Conservation (phyloP, 1,140 invertebrate genomes). For the Pseudomyrmex pallidus region DNA sequence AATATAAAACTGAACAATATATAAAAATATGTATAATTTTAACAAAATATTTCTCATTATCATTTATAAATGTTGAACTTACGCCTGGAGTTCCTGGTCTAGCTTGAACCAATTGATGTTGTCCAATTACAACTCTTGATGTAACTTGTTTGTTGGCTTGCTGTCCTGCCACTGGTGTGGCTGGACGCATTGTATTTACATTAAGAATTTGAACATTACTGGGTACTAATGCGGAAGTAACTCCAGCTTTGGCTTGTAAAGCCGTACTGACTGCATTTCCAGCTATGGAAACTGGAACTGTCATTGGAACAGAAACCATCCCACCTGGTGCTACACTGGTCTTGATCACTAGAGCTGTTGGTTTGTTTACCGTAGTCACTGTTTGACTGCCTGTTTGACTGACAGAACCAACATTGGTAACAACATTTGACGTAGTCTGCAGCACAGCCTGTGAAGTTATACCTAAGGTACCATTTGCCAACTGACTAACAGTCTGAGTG, state of each 20-base stretch:
- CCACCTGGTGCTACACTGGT: conserved; percentile 87
- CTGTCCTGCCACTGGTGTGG: conserved; percentile 88
- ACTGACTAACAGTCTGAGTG: conserved; percentile 86
- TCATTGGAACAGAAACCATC: conserved; percentile 90
- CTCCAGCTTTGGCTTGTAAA: conserved; percentile 86
- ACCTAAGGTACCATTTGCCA: conserved; percentile 82
- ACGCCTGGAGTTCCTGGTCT: conserved; percentile 92
- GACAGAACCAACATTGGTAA: conserved; percentile 76
- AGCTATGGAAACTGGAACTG: conserved; percentile 86
- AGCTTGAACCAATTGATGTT: conserved; percentile 91
- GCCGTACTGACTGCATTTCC: conserved; percentile 82
- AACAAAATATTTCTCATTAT: too few species aligned
- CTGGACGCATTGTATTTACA: conserved; percentile 89
- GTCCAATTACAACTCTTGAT: conserved; percentile 91
- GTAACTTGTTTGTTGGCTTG: conserved; percentile 90
- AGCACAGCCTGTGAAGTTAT: conserved; percentile 78
- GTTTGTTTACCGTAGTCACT: conserved; percentile 85
- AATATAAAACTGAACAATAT: too few species aligned
- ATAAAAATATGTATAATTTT: too few species aligned
- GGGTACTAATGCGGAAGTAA: conserved; percentile 87
- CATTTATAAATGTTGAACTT: conserved; percentile 80
- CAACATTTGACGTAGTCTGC: conserved; percentile 78
- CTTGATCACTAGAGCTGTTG: conserved; percentile 89
- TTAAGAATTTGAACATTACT: conserved; percentile 95
- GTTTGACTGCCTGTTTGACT: conserved; percentile 74